Base-by-base conservation (phyloP, 1,140 invertebrate genomes). In the Ceratosolen solmsi region DNA sequence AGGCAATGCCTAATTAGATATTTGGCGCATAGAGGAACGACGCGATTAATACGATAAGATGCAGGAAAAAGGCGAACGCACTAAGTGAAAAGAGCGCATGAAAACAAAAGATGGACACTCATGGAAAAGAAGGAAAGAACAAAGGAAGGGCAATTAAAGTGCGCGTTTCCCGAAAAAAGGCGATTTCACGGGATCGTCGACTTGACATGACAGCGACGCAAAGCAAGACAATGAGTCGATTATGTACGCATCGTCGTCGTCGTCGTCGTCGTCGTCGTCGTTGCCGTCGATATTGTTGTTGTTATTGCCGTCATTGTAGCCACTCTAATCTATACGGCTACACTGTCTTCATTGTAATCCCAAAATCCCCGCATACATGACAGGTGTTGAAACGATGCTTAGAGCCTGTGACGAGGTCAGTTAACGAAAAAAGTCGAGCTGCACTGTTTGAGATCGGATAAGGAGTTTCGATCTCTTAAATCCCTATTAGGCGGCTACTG, bases 81-180 rank as follows among this genome's bases (percentile, higher is more conserved):
- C 20, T 8, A 22, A 3, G 1, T 27, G 17, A 2, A 73, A 33
- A 65, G 17, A 13, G 60, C 17, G 30, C 30, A 33, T 36, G 1
- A 36, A 33, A 65, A 33, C 9, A 20, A 33, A 36, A 11, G 60
- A 46, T 33, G 33, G 27, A 5, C 7, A 65, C 27, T 33, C 68
- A 30, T 65, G n/a, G 75, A 84, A 81, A 81, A 74, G n/a, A n/a
- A n/a, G n/a, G n/a, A n/a, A n/a, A n/a, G n/a, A n/a, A n/a, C n/a
- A n/a, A n/a, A n/a, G 80, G 75, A 83, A 84, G 84, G 58, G 72
- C 60, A n/a, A 73, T 27, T 51, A 54, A 54, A 54, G 7, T 22
- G 11, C 49, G 27, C 17, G 46, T 30, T 2, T 25, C 49, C 22
- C 30, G 8, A 30, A 73, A 54, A 33, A 30, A 22, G 49, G 20